Evolutionary conservation across 92 coral and sea anemone species (phyloP), one percentile per base, ranked within the genome.

Genomic region (Phenganax stokvisi): DNA sequence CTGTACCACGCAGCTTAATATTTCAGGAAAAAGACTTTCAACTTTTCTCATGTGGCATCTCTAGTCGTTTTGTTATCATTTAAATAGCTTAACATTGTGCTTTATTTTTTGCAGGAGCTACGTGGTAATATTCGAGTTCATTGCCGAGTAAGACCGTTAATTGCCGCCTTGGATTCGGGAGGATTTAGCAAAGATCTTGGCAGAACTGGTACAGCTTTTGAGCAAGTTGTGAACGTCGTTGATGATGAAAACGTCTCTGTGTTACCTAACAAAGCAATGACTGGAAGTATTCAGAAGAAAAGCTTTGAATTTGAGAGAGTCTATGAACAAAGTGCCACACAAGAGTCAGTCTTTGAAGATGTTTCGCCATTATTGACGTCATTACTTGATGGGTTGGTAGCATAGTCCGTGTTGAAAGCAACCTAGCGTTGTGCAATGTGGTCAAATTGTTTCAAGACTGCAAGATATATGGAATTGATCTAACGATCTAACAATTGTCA

Each of bases 51-150:
- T 37, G 2, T 37, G 47, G 47, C 47, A 1, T 37, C 47, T 37
- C 47, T 37, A 5, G 47, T 37, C 47, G 2, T 64, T 17, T 8
- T 12, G 30, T 20, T 64, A 20, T 28, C 70, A 16, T 64, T 64
- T 64, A 10, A 64, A 15, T 12, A 28, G 12, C 53, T 68, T 53
- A 8, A 37, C 28, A 71, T 71, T 71, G 9, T 20, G 12, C 10
- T 29, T 6, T 71, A 51, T 52, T 59, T 55, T 72, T 76, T 12
- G 29, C n/a, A 94, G 98, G 98, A 94, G 90, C 90, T 94, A 27
- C 96, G 98, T 51, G 98, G 98, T 7, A 94, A 94, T 75, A 94
- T 94, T 75, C 87, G 98, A 20, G 98, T 94, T 12, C 97, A 94
- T 53, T 94, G 98, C 75, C 88, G 98, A n/a, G 88, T 94, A 63